Conservation (phyloP, 2,113 vertebrate species). For the Phoxinus phoxinus region DNA sequence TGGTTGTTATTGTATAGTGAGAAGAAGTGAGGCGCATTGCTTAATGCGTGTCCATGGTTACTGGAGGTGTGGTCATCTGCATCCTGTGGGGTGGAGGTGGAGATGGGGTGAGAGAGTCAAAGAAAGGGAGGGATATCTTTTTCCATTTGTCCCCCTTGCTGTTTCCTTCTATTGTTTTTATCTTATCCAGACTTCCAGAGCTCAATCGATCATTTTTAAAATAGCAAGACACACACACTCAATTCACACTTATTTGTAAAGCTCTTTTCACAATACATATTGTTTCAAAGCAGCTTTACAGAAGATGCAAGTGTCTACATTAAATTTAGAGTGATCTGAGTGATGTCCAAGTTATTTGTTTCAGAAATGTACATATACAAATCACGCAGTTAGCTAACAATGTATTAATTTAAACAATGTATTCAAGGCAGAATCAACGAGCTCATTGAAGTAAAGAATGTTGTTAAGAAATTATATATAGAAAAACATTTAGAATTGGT, state of each 20-base stretch:
- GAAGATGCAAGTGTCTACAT: no score
- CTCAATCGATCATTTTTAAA: slow-evolving; percentile 48
- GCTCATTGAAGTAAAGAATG: no score
- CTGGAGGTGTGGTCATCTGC: not conserved
- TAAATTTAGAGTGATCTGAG: no score
- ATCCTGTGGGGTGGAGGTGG: not conserved
- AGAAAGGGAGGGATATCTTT: not conserved
- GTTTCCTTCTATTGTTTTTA: slow-evolving; percentile 57
- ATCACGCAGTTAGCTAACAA: no score
- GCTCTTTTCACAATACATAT: no score
- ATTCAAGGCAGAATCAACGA: no score
- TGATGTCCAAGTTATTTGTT: no score
- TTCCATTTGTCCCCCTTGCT: slow-evolving; percentile 34
- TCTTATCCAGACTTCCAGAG: slow-evolving; percentile 50
- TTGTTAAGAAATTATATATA: no score
- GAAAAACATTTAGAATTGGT: no score
- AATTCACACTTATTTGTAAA: not conserved
- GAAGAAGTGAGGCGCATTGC: slow-evolving; percentile 11
- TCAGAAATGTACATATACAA: no score
- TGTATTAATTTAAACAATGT: no score
- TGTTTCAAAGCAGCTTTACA: no score
- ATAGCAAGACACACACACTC: not conserved
- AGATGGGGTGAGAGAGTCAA: not conserved
- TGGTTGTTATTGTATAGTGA: slow-evolving; percentile 16
- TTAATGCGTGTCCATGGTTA: not conserved